Conservation (phyloP, 2,113 vertebrate genomes). For the Atractosteus spatula region DNA sequence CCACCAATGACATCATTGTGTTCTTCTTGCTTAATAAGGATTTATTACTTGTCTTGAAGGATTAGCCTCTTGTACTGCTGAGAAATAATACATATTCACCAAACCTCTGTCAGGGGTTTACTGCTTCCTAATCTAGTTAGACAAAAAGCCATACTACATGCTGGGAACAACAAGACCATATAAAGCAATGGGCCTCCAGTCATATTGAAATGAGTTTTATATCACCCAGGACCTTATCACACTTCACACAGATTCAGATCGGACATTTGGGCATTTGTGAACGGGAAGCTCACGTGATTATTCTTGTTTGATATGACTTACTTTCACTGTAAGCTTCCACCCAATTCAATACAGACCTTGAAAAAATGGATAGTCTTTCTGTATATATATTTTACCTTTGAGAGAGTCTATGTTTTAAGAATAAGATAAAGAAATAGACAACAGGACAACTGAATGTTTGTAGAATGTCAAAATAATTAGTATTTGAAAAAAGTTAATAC, state of each 20-base stretch:
- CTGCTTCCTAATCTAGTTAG: not conserved
- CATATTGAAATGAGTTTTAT: not conserved
- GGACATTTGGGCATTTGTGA: not conserved
- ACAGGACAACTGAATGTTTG: no score
- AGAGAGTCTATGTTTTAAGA: no score
- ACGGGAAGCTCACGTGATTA: not conserved
- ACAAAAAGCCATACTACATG: not conserved
- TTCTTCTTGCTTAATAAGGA: conserved; percentile 14
- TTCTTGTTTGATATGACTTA: not conserved
- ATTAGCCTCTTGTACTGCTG: conserved; percentile 16
- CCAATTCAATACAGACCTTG: not conserved
- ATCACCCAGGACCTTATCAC: conserved; percentile 2
- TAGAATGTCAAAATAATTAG: no score
- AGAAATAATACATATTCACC: not conserved
- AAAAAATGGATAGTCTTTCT: not conserved
- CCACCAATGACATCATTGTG: conserved; percentile 24
- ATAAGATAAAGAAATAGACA: no score
- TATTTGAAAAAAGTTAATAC: no score
- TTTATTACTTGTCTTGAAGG: conserved; percentile 2
- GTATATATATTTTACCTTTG: no score
- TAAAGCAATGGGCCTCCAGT: not conserved
- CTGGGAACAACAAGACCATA: not conserved
- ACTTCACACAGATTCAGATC: not conserved
- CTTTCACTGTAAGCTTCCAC: not conserved
- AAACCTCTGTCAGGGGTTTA: not conserved